Base-by-base conservation (phyloP, 2,888 invertebrate species). In the Megastigmus dorsalis region DNA sequence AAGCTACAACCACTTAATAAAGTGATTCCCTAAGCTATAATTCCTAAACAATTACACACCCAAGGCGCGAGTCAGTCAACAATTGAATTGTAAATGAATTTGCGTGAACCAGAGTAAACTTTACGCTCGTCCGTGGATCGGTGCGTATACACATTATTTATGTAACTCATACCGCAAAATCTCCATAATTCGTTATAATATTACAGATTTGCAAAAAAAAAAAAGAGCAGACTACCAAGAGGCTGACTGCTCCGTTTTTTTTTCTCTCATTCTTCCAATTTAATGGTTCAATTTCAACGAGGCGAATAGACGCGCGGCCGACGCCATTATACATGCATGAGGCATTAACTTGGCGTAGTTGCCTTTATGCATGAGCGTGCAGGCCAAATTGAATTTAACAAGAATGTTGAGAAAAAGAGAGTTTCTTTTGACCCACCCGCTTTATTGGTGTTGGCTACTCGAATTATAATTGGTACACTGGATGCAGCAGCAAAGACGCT, bases 51-150 rank as follows among this genome's bases (percentile, higher is more conserved):
- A 55, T 41, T 65, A 55, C 45, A 36, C 36, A 13, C 18, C 30
- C n/a, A 10, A 13, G 18, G 28, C 13, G 36, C 36, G n/a, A 55
- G 33, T 48, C 57, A 41, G n/a, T n/a, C n/a, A 48, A 41, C 52
- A 30, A 20, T 41, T 30, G 43, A 69, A 52, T 60, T 60, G 41
- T 48, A 41, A 52, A 60, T 69, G 48, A 26, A 48, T 66, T n/a
- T n/a, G 45, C 30, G 36, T 15, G 41, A 66, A 54, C 41, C 30
- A 50, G 68, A 68, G 28, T 60, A 69, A 69, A 69, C 52, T 69
- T 69, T 60, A 69, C 68, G 60, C 68, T 38, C 13, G n/a, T n/a
- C n/a, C n/a, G n/a, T n/a, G n/a, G n/a, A n/a, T n/a, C n/a, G 60
- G 33, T 43, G 18, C 20, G 5, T 28, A 59, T 36, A 28, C 48